These are phyloP conservation scores for Carassius carassius DNA, from an alignment of 2,113 vertebrate species.

Conservation along the genomic window DNA sequence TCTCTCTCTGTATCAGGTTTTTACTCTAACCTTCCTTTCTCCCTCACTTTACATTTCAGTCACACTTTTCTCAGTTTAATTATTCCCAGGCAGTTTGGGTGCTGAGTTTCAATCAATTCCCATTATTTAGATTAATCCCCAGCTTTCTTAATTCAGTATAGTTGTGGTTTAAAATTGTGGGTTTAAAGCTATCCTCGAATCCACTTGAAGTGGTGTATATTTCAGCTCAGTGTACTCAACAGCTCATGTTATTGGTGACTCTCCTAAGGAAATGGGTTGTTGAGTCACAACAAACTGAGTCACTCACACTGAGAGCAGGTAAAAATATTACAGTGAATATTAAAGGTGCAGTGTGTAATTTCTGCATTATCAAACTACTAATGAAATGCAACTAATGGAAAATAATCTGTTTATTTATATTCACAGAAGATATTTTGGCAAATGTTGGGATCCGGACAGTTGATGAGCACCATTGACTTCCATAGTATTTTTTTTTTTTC, in stretches of 20 bases:
- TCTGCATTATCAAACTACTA: background rate
- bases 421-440: too few species aligned
- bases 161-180: slow-evolving; percentile 47
- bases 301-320: background rate
- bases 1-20: background rate
- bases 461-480: too few species aligned
- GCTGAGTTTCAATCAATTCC: slow-evolving; percentile 65
- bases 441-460: too few species aligned
- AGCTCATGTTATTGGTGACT: slow-evolving; percentile 31
- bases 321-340: background rate
- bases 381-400: background rate
- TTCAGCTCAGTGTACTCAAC: slow-evolving; percentile 50
- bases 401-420: background rate
- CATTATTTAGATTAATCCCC: slow-evolving; percentile 67
- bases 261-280: slow-evolving; percentile 3
- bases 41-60: slow-evolving; percentile 56
- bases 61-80: slow-evolving; percentile 62
- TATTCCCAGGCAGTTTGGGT: slow-evolving; percentile 64
- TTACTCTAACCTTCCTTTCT: background rate
- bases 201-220: slow-evolving; percentile 44
- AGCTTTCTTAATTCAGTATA: slow-evolving; percentile 58
- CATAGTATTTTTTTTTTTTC: too few species aligned
- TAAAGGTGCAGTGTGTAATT: background rate
- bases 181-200: slow-evolving; percentile 44
- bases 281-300: slow-evolving; percentile 19